These are phyloP conservation scores for Neodon shergylaensis DNA, from an alignment of 2,113 vertebrate genomes.

Conservation along the genomic window DNA sequence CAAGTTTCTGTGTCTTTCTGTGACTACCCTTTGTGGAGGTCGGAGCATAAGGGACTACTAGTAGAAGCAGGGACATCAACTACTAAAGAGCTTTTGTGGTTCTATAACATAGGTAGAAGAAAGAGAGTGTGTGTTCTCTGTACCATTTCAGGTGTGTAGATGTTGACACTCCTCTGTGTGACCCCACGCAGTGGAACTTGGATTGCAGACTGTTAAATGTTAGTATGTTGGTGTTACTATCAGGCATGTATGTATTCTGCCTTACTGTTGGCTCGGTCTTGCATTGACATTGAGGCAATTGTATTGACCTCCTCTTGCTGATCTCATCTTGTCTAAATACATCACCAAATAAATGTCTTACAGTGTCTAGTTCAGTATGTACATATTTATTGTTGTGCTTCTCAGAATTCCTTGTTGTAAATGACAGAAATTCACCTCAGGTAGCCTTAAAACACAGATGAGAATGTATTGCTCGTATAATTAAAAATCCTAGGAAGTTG, in stretches of 20 bases:
- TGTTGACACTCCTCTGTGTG: slow-evolving; percentile 8
- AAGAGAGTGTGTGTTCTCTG: neutral
- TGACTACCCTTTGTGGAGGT: slow-evolving; percentile 9
- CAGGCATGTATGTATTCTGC: neutral
- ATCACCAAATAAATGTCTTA: slow-evolving; percentile 27
- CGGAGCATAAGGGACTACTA: slow-evolving; percentile 27
- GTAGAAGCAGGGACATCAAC: neutral
- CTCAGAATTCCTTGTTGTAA: slow-evolving; percentile 9
- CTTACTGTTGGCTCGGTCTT: neutral
- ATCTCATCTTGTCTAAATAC: neutral
- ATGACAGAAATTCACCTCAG: neutral
- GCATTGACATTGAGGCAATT: neutral
- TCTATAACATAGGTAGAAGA: neutral
- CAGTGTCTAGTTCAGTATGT: neutral
- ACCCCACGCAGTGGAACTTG: neutral
- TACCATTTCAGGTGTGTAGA: neutral
- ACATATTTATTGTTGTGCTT: slow-evolving; percentile 8
- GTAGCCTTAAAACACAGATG: neutral
- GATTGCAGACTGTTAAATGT: slow-evolving; percentile 11
- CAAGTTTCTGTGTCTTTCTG: neutral
- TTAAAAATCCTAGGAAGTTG: neutral
- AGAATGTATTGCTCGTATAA: slow-evolving; percentile 9
- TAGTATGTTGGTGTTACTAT: neutral
- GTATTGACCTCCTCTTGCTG: neutral
- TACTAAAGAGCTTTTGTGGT: neutral